Percentiles rank a stretch among this genome's conserved stretches.
Evolutionary conservation across 2,113 vertebrate species (phyloP).

Genomic region (Chamaea fasciata): DNA sequence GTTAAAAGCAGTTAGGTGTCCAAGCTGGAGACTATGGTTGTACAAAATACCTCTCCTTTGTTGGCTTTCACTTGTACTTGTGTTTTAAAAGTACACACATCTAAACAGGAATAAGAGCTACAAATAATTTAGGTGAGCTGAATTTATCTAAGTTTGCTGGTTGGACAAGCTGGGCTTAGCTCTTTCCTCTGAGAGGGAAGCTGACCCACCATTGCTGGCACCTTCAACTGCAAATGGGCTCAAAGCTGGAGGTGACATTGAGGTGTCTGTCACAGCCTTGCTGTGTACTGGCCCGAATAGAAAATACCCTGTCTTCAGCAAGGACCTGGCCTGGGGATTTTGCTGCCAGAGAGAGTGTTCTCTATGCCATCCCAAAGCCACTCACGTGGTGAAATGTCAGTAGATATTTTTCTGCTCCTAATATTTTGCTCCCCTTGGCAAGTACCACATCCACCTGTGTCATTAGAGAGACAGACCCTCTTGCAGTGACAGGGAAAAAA

Average conservation of each 20-base stretch:
- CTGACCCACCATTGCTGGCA: neutral
- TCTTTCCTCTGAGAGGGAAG: accelerated
- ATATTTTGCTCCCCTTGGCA: neutral
- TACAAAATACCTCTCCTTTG: neutral
- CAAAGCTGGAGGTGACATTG: neutral
- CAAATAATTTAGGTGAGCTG: neutral
- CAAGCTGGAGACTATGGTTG: neutral
- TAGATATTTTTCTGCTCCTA: slow-evolving; percentile 39
- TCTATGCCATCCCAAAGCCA: neutral
- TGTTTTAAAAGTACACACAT: neutral
- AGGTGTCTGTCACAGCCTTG: neutral
- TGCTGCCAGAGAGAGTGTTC: neutral
- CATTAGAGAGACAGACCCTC: neutral
- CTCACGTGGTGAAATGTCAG: neutral
- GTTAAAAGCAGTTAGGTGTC: neutral
- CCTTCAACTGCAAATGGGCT: neutral
- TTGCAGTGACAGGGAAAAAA: neutral
- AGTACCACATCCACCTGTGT: slow-evolving; percentile 13
- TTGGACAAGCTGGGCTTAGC: neutral
- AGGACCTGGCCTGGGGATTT: neutral
- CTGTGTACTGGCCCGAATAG: accelerated
- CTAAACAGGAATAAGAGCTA: neutral
- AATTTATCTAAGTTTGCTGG: neutral
- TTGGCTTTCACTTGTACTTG: neutral
- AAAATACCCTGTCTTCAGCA: neutral